Evolutionary conservation across 2,888 invertebrate genomes (phyloP).

Genomic region (Cephus nigrinus): DNA sequence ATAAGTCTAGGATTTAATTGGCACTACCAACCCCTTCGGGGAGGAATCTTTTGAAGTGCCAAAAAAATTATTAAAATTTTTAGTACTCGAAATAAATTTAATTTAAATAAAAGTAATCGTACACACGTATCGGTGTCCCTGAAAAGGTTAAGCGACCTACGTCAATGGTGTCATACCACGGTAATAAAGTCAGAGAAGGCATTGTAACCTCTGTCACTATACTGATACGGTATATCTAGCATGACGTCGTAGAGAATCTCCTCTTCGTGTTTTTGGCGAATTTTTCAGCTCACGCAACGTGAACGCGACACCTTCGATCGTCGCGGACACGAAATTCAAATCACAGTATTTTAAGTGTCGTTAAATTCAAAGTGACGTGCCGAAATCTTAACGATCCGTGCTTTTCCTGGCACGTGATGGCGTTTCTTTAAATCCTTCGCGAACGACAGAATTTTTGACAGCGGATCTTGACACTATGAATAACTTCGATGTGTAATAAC

Average conservation of each 20-base stretch:
- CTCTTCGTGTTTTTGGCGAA: not conserved
- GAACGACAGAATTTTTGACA: not conserved
- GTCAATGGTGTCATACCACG: not conserved
- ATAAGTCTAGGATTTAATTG: not conserved
- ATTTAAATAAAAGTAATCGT: too few relatives aligned
- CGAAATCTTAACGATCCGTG: not conserved
- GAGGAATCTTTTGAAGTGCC: too few relatives aligned
- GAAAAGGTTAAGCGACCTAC: not conserved
- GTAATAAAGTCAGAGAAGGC: not conserved
- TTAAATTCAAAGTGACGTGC: not conserved
- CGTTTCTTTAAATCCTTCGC: not conserved
- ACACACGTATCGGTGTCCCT: too few relatives aligned
- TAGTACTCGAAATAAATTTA: too few relatives aligned
- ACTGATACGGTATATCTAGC: not conserved
- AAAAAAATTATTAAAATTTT: too few relatives aligned
- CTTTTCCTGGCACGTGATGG: not conserved
- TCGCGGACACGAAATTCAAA: not conserved
- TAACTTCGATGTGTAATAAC: not conserved
- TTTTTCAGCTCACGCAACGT: not conserved
- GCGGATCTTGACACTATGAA: not conserved
- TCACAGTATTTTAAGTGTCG: not conserved
- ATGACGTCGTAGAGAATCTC: not conserved
- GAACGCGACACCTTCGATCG: not conserved
- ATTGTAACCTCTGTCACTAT: not conserved
- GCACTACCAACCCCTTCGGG: too few relatives aligned